These are phyloP conservation scores for Platycheirus rosarum DNA, from an alignment of 2,888 invertebrate species.

Conservation along the genomic window DNA sequence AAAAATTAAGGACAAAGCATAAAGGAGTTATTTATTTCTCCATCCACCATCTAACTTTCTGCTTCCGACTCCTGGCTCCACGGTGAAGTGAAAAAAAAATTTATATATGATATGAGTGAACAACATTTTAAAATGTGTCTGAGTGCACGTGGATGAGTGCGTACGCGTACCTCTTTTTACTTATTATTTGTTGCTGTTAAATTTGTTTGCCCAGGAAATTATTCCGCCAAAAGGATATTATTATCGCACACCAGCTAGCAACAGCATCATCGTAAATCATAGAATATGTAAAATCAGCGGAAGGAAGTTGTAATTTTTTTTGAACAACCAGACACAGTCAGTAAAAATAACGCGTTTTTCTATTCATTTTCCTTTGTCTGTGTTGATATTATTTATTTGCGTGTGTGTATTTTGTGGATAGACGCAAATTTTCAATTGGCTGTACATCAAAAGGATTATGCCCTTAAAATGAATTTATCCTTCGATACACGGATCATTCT, in stretches of 20 bases:
- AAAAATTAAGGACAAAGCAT: conserved; percentile 54
- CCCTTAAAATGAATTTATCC: conserved; percentile 81
- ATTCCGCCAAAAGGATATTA: conserved; percentile 60
- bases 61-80: conserved; percentile 4
- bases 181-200: conserved; percentile 55
- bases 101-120: conserved; percentile 24
- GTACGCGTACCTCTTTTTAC: conserved; percentile 41
- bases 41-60: too few species aligned
- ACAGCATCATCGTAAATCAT: conserved; percentile 8
- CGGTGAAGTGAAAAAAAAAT: conserved; percentile 9
- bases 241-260: conserved; percentile 18
- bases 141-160: conserved; percentile 66
- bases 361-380: conserved; percentile 1
- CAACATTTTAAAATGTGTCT: conserved; percentile 48
- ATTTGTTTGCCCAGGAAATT: conserved; percentile 60
- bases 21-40: conserved; percentile 13
- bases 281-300: conserved; percentile 20
- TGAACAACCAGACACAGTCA: conserved; percentile 17
- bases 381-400: too few species aligned
- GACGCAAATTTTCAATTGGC: conserved; percentile 66
- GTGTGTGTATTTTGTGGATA: conserved; percentile 28
- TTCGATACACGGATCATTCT: conserved; percentile 80
- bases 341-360: background rate
- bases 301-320: conserved; percentile 46
- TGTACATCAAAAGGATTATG: conserved; percentile 79